Percentiles rank a stretch among this genome's conserved stretches.
Conservation (phyloP, 2,797 vertebrate genomes). For the Rhinatrema bivittatum region DNA sequence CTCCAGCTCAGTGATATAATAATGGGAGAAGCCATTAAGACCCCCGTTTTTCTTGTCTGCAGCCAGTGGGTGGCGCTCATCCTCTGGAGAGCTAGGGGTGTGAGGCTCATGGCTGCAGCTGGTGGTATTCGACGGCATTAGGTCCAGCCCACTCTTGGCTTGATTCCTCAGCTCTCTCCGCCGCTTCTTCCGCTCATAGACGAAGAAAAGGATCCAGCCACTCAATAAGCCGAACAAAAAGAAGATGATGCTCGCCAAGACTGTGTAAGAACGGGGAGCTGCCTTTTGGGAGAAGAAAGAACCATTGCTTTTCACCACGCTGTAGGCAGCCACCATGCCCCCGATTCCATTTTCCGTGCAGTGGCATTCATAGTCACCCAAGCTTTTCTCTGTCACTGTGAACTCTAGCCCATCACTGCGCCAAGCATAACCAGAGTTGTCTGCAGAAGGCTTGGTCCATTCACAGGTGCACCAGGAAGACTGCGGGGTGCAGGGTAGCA, state of each 20-base stretch:
- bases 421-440: conserved; percentile 51
- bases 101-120: conserved; percentile 57
- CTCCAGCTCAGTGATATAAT: conserved; percentile 53
- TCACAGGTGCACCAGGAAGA: conserved; percentile 61
- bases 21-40: conserved; percentile 54
- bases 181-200: conserved; percentile 28
- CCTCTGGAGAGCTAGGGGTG: conserved; percentile 72
- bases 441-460: conserved; percentile 59
- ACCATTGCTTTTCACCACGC: conserved; percentile 48
- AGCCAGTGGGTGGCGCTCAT: conserved; percentile 57
- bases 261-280: conserved; percentile 36
- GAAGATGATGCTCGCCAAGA: conserved; percentile 33
- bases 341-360: conserved; percentile 63
- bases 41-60: conserved; percentile 63
- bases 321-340: conserved; percentile 60
- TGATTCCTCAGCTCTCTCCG: conserved; percentile 60
- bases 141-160: conserved; percentile 48
- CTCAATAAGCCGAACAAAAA: conserved; percentile 54
- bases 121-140: conserved; percentile 57
- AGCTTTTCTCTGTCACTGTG: conserved; percentile 49
- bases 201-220: conserved; percentile 27
- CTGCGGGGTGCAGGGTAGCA: conserved; percentile 68
- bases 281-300: background rate
- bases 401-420: conserved; percentile 64
- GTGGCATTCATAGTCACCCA: conserved; percentile 65